Evolutionary conservation across 2,888 invertebrate species (phyloP).

Genomic region (Falcaria lacertinaria): DNA sequence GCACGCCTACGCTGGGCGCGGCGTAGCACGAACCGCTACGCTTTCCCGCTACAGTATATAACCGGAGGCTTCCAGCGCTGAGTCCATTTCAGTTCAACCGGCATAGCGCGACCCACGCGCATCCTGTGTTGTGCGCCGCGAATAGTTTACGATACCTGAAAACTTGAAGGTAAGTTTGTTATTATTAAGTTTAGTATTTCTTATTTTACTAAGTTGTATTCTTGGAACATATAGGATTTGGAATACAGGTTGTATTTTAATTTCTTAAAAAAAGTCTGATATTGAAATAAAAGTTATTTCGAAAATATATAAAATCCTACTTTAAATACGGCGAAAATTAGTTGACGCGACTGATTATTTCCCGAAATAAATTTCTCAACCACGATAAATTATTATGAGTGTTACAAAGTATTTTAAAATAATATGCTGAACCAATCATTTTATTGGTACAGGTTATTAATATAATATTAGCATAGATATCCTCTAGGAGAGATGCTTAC

Average conservation of each 20-base stretch:
- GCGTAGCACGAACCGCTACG: slow-evolving; percentile 58
- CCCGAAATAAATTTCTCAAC: too few relatives aligned
- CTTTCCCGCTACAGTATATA: slow-evolving; percentile 46
- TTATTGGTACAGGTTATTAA: slow-evolving; percentile 13
- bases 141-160: slow-evolving; percentile 33
- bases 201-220: background rate
- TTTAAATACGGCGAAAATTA: too few relatives aligned
- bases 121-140: slow-evolving; percentile 33
- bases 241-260: too few relatives aligned
- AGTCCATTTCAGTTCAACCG: slow-evolving; percentile 55
- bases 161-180: slow-evolving; percentile 57
- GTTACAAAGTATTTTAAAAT: background rate
- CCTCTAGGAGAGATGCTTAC: slow-evolving; percentile 25
- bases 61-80: slow-evolving; percentile 31
- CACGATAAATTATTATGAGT: too few relatives aligned
- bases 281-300: too few relatives aligned
- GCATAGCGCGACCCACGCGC: slow-evolving; percentile 52
- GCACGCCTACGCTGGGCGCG: slow-evolving; percentile 73
- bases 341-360: too few relatives aligned
- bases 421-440: slow-evolving; percentile 5
- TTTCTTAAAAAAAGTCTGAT: too few relatives aligned
- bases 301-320: too few relatives aligned
- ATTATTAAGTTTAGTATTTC: background rate
- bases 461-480: slow-evolving; percentile 11
- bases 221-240: background rate